Conservation (phyloP, 2,888 invertebrate genomes). For the Ctena decussata region DNA sequence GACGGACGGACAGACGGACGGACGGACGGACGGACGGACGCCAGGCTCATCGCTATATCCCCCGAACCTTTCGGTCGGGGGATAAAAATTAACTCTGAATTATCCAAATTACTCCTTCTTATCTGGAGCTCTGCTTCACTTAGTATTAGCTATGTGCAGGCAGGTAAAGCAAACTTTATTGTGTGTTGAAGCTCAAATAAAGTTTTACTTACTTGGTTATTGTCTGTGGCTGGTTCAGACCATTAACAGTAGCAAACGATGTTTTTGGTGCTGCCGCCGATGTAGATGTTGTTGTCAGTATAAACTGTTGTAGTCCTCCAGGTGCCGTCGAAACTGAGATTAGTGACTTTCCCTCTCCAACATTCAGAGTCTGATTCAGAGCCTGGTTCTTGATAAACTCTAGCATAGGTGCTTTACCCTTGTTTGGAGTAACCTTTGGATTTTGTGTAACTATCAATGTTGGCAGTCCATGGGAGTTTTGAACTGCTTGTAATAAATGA, state of each 20-base stretch:
- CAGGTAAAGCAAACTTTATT: no score
- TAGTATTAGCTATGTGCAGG: no score
- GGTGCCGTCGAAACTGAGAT: constrained; percentile 56
- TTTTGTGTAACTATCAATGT: constrained; percentile 70
- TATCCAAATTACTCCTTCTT: no score
- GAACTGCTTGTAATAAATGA: constrained; percentile 69
- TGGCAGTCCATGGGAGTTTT: constrained; percentile 67
- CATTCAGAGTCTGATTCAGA: constrained; percentile 68
- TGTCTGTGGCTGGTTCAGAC: constrained; percentile 36
- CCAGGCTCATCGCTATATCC: no score
- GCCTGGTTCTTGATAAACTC: constrained; percentile 67
- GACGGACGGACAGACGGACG: no score
- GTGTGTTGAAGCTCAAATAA: not conserved
- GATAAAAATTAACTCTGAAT: no score
- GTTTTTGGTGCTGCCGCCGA: constrained; percentile 33
- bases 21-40: no score
- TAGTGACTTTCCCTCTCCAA: constrained; percentile 53
- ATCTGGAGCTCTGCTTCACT: no score
- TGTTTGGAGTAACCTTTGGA: constrained; percentile 48
- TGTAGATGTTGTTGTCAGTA: constrained; percentile 52
- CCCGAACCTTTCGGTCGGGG: no score
- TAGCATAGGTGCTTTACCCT: constrained; percentile 61
- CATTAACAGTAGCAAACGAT: constrained; percentile 35
- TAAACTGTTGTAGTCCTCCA: constrained; percentile 59
- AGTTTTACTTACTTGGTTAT: not conserved